Conservation (phyloP, 2,113 vertebrate species). For the Dromiciops gliroides region DNA sequence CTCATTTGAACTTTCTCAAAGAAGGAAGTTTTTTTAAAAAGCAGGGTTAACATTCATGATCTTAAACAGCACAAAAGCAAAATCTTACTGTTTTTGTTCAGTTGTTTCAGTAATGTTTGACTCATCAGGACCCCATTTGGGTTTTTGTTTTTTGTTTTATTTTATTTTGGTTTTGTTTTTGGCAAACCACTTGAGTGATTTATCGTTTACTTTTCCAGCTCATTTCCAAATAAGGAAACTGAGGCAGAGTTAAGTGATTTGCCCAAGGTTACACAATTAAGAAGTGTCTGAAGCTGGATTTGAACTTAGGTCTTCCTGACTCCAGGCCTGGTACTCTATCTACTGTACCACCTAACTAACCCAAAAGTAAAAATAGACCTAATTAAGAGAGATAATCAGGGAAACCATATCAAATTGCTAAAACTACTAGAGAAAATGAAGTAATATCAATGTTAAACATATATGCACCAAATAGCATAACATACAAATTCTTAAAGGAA, state of each 20-base stretch:
- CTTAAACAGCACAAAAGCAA: not conserved
- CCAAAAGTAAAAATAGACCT: not conserved
- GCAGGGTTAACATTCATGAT: not conserved
- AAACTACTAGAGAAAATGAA: not conserved
- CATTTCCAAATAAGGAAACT: not conserved
- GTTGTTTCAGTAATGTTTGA: not conserved
- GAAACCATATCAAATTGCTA: not conserved
- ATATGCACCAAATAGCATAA: not conserved
- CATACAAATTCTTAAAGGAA: not conserved
- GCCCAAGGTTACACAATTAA: not conserved
- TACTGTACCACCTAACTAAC: not conserved
- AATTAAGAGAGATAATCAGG: not conserved
- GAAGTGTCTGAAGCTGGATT: not conserved
- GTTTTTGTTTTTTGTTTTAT: too few species aligned
- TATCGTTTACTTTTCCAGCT: not conserved
- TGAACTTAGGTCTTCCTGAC: not conserved
- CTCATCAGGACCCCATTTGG: not conserved
- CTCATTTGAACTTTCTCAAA: not conserved
- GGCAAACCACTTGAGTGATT: not conserved
- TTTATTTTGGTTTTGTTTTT: too few species aligned
- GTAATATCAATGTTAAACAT: not conserved
- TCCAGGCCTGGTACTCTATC: not conserved
- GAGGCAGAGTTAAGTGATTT: not conserved
- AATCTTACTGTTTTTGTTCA: not conserved
- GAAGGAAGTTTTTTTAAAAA: not conserved